Conservation (phyloP, 1,140 invertebrate genomes). For the Drosophila prosaltans region DNA sequence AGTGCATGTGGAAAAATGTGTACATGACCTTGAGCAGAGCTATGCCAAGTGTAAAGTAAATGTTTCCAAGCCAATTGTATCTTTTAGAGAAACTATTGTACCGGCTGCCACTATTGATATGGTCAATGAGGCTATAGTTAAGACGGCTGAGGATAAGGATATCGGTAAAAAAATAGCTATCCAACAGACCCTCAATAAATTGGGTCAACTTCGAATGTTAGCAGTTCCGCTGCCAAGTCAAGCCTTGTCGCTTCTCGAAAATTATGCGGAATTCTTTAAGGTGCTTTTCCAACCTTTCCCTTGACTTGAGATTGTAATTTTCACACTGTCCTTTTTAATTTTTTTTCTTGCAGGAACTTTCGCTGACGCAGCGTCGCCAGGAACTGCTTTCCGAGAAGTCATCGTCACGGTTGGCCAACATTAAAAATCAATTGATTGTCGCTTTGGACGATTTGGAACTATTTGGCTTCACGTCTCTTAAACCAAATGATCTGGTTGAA, state of each 20-base stretch:
- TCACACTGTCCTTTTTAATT: neutral
- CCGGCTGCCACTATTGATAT: slow-evolving; percentile 92
- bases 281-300: slow-evolving; percentile 37
- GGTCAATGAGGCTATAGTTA: slow-evolving; percentile 93
- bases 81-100: slow-evolving; percentile 97
- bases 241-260: slow-evolving; percentile 87
- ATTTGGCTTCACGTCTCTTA: slow-evolving; percentile 44
- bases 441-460: slow-evolving; percentile 84
- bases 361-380: slow-evolving; percentile 43
- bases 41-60: slow-evolving; percentile 95
- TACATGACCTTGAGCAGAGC: slow-evolving; percentile 91
- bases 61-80: slow-evolving; percentile 97
- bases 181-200: slow-evolving; percentile 88
- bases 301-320: neutral
- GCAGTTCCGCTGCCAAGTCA: slow-evolving; percentile 91
- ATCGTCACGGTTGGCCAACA: slow-evolving; percentile 57
- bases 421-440: slow-evolving; percentile 87
- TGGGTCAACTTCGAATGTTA: slow-evolving; percentile 89
- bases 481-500: slow-evolving; percentile 83
- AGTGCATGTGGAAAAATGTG: slow-evolving; percentile 97
- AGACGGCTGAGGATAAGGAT: slow-evolving; percentile 85
- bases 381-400: slow-evolving; percentile 69
- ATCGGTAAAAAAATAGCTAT: slow-evolving; percentile 85
- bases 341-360: slow-evolving; percentile 46
- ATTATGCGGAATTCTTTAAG: slow-evolving; percentile 85